Evolutionary conservation across 2,888 invertebrate species (phyloP), one percentile per base, ranked within the genome.

Genomic region (Oscheius sp.): DNA sequence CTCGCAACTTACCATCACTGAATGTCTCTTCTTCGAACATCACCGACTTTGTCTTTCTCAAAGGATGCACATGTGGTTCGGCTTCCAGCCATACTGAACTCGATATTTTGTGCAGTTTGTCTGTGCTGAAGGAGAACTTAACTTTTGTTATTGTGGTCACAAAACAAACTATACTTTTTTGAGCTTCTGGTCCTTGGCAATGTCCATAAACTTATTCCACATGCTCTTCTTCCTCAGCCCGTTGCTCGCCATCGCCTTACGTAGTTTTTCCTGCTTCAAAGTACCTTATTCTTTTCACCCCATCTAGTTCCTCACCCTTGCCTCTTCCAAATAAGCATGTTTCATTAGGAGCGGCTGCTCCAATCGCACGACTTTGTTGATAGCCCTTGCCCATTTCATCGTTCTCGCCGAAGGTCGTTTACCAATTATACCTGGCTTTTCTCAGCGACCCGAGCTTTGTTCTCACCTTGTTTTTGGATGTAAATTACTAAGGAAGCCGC

Each of bases 401-500:
- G 81, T 74, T 53, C 71, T 79, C 53, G 78, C 70, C 10, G 85
- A 76, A 29, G 87, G 87, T 4, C 85, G 82, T 53, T 85, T 82
- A 9, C 87, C 87, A 32, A 87, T 62, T 50, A 84, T 87, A n/a
- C 87, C 85, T 76, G 42, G 13, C 42, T 42, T 42, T 42, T 42
- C 4, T 21, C 32, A 3, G 59, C 11, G 29, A 47, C 51, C 51
- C 11, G 33, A 59, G 10, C 11, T 13, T 29, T n/a, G n/a, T 42
- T 35, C 62, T 53, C 35, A 76, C 76, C 83, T 60, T 83, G 83
- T 76, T 90, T 90, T 77, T 91, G 90, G 11, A 91, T 88, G 79
- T 90, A 90, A 66, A 91, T 87, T 7, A 90, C 90, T 29, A 90
- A 80, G 5, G 90, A 90, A 10, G 90, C 90, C 86, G 90, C 89